Conservation (phyloP, 2,113 vertebrate species). For the Dissostichus mawsoni region DNA sequence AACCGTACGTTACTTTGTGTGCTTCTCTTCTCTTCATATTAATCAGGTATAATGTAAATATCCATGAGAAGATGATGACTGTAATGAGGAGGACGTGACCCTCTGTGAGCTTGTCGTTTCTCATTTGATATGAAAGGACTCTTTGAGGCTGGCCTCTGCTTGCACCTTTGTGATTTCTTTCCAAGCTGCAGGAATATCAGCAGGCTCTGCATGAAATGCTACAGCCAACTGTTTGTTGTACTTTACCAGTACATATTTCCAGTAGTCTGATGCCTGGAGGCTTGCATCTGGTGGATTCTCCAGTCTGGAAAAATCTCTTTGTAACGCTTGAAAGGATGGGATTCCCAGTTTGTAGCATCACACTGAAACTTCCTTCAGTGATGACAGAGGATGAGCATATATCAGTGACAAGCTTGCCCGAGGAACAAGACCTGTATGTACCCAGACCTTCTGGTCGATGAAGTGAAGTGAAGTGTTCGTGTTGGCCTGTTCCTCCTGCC, state of each 20-base stretch:
- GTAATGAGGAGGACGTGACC: no score
- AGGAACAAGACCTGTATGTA: accelerated
- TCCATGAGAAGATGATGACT: not conserved
- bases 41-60: not conserved
- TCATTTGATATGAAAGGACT: slow-evolving; percentile 62
- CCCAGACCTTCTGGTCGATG: slow-evolving; percentile 69
- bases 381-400: slow-evolving; percentile 56
- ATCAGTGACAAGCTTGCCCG: not conserved
- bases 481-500: slow-evolving; percentile 65
- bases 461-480: slow-evolving; percentile 63
- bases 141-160: slow-evolving; percentile 68
- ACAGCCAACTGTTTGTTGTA: slow-evolving; percentile 66
- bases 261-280: slow-evolving; percentile 16
- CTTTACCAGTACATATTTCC: slow-evolving; percentile 75
- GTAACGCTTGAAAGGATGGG: slow-evolving; percentile 63
- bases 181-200: slow-evolving; percentile 72
- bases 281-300: slow-evolving; percentile 55
- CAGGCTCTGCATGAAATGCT: slow-evolving; percentile 24
- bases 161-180: slow-evolving; percentile 8
- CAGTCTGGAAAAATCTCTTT: slow-evolving; percentile 67
- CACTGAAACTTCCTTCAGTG: not conserved
- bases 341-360: accelerated
- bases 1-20: not conserved
- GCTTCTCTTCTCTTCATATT: not conserved
- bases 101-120: not conserved